Evolutionary conservation across 2,113 vertebrate species (phyloP).

Genomic region (Synchiropus splendidus): DNA sequence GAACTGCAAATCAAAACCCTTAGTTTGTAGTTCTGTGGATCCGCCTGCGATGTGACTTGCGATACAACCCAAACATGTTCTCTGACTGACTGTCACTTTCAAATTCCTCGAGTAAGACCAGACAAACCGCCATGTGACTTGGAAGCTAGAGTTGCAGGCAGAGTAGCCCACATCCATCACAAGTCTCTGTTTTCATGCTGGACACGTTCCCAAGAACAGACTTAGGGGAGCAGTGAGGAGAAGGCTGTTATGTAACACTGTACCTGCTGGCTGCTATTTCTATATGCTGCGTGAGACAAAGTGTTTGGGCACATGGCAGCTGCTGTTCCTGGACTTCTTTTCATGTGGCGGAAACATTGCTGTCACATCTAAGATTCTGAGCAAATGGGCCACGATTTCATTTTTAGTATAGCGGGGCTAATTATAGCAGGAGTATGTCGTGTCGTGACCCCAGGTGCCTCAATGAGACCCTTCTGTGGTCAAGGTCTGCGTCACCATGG

Average conservation of each 20-base stretch:
- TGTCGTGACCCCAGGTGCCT: constrained; percentile 33
- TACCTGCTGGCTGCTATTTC: constrained; percentile 23
- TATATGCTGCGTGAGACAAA: constrained; percentile 14
- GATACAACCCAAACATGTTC: too few species aligned
- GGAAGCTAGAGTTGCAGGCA: constrained; percentile 20
- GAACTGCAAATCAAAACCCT: too few species aligned
- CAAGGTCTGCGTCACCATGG: constrained; percentile 17
- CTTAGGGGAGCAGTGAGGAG: constrained; percentile 10
- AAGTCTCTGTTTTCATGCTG: constrained; percentile 5
- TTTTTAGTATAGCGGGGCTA: constrained; percentile 27
- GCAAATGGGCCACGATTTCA: constrained; percentile 17
- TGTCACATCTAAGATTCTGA: constrained; percentile 4
- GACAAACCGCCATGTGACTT: constrained; percentile 10
- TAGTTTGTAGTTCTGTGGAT: too few species aligned
- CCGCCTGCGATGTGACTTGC: too few species aligned
- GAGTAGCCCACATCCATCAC: constrained; percentile 9
- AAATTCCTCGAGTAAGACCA: constrained; percentile 9
- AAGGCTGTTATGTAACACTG: constrained; percentile 36
- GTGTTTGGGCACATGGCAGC: constrained; percentile 15
- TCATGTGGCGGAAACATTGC: constrained; percentile 23
- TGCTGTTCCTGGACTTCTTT: constrained; percentile 18
- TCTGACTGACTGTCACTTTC: too few species aligned
- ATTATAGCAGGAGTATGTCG: constrained; percentile 45
- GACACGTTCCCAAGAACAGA: constrained; percentile 13
- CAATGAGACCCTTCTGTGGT: constrained; percentile 16